Evolutionary conservation across 1,140 invertebrate genomes (phyloP).

Genomic region (Brachionus asplanchnoidis): DNA sequence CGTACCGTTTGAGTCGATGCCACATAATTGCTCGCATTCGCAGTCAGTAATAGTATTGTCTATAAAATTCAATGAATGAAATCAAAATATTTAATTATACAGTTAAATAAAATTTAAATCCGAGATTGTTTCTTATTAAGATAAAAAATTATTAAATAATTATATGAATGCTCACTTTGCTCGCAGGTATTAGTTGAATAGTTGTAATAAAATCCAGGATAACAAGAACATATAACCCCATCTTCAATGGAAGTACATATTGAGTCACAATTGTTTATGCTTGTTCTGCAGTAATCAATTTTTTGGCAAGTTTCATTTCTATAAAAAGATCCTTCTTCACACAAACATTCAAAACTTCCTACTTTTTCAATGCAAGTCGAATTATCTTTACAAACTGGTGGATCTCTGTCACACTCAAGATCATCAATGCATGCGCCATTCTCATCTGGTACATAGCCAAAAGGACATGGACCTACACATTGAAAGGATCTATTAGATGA

Average conservation of each 20-base stretch:
- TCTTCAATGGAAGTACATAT: not conserved
- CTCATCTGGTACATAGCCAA: not conserved
- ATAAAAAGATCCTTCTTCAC: not conserved
- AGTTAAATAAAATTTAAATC: no score
- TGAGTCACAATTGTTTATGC: not conserved
- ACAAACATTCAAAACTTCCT: not conserved
- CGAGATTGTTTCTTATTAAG: not conserved
- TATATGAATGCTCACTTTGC: not conserved
- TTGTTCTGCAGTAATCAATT: constrained; percentile 23
- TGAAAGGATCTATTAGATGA: not conserved
- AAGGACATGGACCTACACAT: not conserved
- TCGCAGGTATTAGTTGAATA: not conserved
- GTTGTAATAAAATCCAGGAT: not conserved
- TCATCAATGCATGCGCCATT: not conserved
- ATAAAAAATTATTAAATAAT: no score
- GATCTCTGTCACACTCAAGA: not conserved
- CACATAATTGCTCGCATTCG: not conserved
- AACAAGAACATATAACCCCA: not conserved
- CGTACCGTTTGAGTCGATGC: not conserved
- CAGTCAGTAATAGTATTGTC: not conserved
- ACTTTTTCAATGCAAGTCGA: not conserved
- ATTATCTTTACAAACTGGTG: not conserved
- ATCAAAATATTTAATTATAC: no score
- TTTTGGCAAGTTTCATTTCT: not conserved
- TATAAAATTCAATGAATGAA: not conserved